phyloP scores from a whole-genome alignment of 2,888 invertebrate species.

The Ptilodon capucinus region DNA sequence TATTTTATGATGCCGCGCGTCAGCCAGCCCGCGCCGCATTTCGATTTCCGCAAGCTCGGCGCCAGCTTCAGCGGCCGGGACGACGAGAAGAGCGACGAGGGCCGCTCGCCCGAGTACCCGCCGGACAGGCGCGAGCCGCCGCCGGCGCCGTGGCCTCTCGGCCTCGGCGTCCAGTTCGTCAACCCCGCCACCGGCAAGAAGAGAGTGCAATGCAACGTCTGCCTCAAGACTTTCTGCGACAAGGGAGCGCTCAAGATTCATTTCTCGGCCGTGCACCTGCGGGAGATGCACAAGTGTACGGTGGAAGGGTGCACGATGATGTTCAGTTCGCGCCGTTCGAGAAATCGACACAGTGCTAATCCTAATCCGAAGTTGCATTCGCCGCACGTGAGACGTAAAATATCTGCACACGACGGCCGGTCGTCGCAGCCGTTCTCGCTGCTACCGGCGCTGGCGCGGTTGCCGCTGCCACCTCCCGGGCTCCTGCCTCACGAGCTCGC shows the following conservation, averaged over 20 bases:
- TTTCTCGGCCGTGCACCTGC: conserved; percentile 97
- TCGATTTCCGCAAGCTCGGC: conserved; percentile 91
- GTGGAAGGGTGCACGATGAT: conserved; percentile 99
- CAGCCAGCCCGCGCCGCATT: conserved; percentile 92
- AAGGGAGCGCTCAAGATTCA: conserved; percentile 99
- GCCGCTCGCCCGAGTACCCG: conserved; percentile 67
- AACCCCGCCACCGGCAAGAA: conserved; percentile 97
- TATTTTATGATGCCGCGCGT: conserved; percentile 84
- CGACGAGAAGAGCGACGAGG: conserved; percentile 68
- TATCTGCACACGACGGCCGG: conserved; percentile 96
- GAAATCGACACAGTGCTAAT: conserved; percentile 98
- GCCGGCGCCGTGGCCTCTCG: conserved; percentile 88
- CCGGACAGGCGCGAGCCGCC: conserved; percentile 68
- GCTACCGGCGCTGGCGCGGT: conserved; percentile 86
- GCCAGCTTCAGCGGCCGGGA: conserved; percentile 84
- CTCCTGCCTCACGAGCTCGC: conserved; percentile 84
- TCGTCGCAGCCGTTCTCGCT: conserved; percentile 91
- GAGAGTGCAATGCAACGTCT: conserved; percentile 98
- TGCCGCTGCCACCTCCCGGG: conserved; percentile 87
- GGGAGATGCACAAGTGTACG: conserved; percentile 99
- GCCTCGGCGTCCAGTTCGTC: conserved; percentile 92
- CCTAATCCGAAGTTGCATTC: conserved; percentile 98
- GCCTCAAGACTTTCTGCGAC: conserved; percentile 99
- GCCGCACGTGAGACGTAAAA: conserved; percentile 95
- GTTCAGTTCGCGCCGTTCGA: conserved; percentile 97